Evolutionary conservation across 2,888 invertebrate species (phyloP).

Genomic region (Dascillus cervinus): DNA sequence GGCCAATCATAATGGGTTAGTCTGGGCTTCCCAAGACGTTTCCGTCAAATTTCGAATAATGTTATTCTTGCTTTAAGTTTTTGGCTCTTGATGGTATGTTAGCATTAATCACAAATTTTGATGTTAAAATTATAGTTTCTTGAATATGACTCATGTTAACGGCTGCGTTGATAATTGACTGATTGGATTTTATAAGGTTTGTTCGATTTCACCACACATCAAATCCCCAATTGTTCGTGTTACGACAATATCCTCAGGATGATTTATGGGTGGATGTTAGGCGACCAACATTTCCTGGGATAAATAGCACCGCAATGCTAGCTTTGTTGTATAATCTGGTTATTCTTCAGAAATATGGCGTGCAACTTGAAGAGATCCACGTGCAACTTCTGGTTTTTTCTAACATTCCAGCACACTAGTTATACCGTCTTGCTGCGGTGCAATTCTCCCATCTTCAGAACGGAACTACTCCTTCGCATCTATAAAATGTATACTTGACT

Average conservation of each 20-base stretch:
- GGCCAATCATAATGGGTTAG: no score
- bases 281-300: conserved; percentile 76
- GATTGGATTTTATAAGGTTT: conserved; percentile 80
- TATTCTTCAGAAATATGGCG: conserved; percentile 34
- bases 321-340: conserved; percentile 66
- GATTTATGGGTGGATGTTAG: conserved; percentile 37
- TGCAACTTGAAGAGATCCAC: conserved; percentile 26
- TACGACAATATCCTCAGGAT: conserved; percentile 43
- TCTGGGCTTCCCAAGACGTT: no score
- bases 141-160: conserved; percentile 75
- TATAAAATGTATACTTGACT: conserved; percentile 22
- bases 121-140: conserved; percentile 41
- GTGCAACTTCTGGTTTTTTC: conserved; percentile 26
- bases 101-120: conserved; percentile 47
- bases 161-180: conserved; percentile 80
- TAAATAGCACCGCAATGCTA: conserved; percentile 76
- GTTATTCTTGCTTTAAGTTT: no score
- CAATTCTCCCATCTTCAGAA: conserved; percentile 25
- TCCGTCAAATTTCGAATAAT: no score
- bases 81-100: conserved; percentile 53
- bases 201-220: conserved; percentile 82
- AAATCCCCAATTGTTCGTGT: conserved; percentile 82
- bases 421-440: conserved; percentile 32
- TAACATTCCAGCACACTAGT: conserved; percentile 33
- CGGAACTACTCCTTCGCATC: conserved; percentile 31